A percentile compares a stretch with the other conserved stretches of the same genome.
Evolutionary conservation across 2,888 invertebrate genomes (phyloP).

Genomic region (Oithona nana): DNA sequence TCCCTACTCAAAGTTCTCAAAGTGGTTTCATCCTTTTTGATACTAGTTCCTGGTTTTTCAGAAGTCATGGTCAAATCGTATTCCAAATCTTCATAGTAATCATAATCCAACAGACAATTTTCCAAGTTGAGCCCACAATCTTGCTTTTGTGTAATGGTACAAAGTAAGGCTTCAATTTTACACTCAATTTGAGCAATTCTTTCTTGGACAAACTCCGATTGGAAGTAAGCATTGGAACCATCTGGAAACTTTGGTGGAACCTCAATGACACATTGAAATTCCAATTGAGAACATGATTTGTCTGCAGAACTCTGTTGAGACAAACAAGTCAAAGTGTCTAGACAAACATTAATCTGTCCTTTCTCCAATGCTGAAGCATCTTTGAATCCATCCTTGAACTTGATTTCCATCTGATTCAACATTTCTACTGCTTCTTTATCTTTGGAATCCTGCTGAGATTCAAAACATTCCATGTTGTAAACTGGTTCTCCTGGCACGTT

Average conservation of each 20-base stretch:
- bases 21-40: background rate
- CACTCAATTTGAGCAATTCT: background rate
- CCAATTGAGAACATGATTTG: background rate
- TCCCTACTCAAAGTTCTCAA: background rate
- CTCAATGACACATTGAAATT: background rate
- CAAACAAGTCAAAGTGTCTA: constrained; percentile 1
- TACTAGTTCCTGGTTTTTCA: too few species aligned
- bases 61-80: background rate
- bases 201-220: background rate
- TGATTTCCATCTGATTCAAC: background rate
- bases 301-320: background rate
- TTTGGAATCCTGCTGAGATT: background rate
- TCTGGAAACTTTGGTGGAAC: background rate
- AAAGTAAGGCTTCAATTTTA: background rate
- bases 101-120: too few species aligned
- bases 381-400: background rate
- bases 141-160: too few species aligned
- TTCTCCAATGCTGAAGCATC: background rate
- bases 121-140: too few species aligned
- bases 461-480: background rate
- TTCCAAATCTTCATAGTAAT: too few species aligned
- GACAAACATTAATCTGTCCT: background rate
- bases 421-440: background rate
- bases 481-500: constrained; percentile 15
- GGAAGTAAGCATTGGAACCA: background rate